phyloP scores from a whole-genome alignment of 2,797 vertebrate genomes.

The Cetoscarus ocellatus region DNA sequence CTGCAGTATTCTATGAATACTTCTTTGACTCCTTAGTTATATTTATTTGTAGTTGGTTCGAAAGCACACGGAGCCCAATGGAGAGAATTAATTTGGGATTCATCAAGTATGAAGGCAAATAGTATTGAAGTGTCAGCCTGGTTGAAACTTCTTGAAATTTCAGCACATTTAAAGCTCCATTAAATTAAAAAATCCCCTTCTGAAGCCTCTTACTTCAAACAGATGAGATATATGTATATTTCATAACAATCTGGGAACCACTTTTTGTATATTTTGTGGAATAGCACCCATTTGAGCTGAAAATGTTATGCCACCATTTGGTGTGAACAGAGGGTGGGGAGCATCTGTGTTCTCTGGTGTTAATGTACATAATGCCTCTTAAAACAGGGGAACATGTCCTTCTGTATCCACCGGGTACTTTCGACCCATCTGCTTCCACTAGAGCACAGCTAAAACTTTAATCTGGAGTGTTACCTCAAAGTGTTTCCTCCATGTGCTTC shows the following conservation, averaged over 20 bases:
- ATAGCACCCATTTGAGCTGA: slow-evolving; percentile 20
- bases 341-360: slow-evolving; percentile 31
- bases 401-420: slow-evolving; percentile 24
- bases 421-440: slow-evolving; percentile 44
- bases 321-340: slow-evolving; percentile 25
- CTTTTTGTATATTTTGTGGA: slow-evolving; percentile 1
- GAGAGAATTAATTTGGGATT: too few relatives aligned
- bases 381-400: slow-evolving; percentile 49
- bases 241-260: neutral
- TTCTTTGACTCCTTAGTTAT: too few relatives aligned
- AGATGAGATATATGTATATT: too few relatives aligned
- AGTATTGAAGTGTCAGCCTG: too few relatives aligned
- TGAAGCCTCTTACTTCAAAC: neutral
- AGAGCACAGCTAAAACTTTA: slow-evolving; percentile 35
- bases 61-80: too few relatives aligned
- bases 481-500: slow-evolving; percentile 29
- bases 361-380: slow-evolving; percentile 38
- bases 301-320: slow-evolving; percentile 43
- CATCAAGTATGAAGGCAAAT: too few relatives aligned
- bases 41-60: too few relatives aligned
- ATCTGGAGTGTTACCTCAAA: slow-evolving; percentile 37
- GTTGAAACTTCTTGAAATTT: too few relatives aligned
- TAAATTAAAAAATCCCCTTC: neutral
- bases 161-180: too few relatives aligned
- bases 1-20: too few relatives aligned